Base-by-base conservation (phyloP, 2,888 invertebrate species). In the Tridacna gigas region DNA sequence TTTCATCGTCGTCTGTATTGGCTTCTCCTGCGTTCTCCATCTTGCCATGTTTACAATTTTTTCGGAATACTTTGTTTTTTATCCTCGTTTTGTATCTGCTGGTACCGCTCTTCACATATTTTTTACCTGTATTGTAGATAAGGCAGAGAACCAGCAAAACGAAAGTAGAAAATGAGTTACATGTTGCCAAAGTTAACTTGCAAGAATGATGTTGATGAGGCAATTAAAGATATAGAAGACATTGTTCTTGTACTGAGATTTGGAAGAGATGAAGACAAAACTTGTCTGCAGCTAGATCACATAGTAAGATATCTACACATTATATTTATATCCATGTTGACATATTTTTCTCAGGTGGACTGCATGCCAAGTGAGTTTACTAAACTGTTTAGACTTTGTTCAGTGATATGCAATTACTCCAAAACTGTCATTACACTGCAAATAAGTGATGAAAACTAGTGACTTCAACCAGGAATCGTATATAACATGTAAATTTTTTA, bases 181-280 rank as follows among this genome's bases (percentile, higher is more conserved):
- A 76, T 93, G 13, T 83, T 94, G 18, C 91, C 91, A 45, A 89
- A 89, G 22, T 88, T 94, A 20, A 79, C 75, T 18, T 87, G 90
- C 12, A 94, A 94, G 84, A 77, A 82, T 75, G 94, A 94, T 66
- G 91, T 94, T 28, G 94, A 94, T 81, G 86, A 91, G 26, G 93
- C 83, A 4, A 94, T 94, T 15, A 89, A 88, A 74, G 81, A 83
- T 47, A 94, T 93, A 7, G 92, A 94, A 88, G 94, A 94, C 83
- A 74, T 93, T 20, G 94, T 94, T n/a, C 85, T 94, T 26, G 93
- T 94, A 13, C 82, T 94, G 26, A 80, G 94, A 71, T 94, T 94
- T 91, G 94, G 94, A 11, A 89, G 92, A 87, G 93, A 93, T 74
- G 79, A 90, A 60, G 94, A 94, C 82, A 80, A 86, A 18, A 90